Evolutionary conservation across 2,113 vertebrate genomes (phyloP), one percentile per base, ranked within the genome.

Genomic region (Eleginops maclovinus): DNA sequence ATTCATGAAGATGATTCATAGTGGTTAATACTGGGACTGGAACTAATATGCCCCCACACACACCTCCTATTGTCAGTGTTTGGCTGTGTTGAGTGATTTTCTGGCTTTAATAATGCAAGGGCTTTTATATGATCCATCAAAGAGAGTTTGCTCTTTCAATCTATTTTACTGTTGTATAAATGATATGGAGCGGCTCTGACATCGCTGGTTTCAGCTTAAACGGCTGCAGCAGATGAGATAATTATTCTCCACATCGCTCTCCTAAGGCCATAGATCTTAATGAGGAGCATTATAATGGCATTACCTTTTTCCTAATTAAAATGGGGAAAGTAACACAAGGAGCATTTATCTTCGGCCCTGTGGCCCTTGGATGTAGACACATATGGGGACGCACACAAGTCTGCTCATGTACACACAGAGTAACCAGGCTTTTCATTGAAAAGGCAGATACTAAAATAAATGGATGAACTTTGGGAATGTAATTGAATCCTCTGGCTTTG

Each of bases 241-340:
- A 87, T 79, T 77, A 63, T 73, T 69, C 44, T 43, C 66, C 74
- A 83, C 76, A 58, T 31, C 24, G 72, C 70, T 84, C 72, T 83
- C 87, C 85, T 62, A 72, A 56, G 86, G 90, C 84, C 75, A 77
- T 46, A 54, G 75, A 80, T 82, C 81, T 74, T 75, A 86, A 87
- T 81, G 84, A 77, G 53, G 26, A 79, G 63, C 72, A 72, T 88
- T 86, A 82, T 77, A 79, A 84, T 21, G n/a, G 28, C 10, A 81
- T 92, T 87, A 88, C 59, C 77, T 82, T 75, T 83, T 72, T 72
- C 41, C 66, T 88, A 87, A 90, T 89, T 89, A 89, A 86, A 87
- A 83, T 66, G n/a, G 36, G 51, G 60, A 87, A 81, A 74, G 77
- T 78, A 77, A 84, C 58, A 79, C 77, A 84, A 47, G 6, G 60